These are phyloP conservation scores for Anoncus sp. DNA, from an alignment of 2,888 invertebrate species.

Conservation along the genomic window DNA sequence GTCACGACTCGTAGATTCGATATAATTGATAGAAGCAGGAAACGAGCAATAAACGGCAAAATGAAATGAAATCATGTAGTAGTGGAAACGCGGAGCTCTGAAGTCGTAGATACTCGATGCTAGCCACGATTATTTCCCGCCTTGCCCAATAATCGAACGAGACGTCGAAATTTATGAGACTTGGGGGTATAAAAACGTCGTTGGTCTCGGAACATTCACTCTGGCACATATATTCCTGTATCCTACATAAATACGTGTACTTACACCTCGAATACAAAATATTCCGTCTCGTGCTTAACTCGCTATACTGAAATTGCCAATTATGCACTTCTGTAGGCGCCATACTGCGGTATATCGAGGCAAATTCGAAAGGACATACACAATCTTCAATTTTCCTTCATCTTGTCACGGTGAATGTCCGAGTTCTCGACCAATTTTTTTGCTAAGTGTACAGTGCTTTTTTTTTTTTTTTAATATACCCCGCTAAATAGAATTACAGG, in stretches of 20 bases:
- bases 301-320: slow-evolving; percentile 42
- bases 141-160: slow-evolving; percentile 62
- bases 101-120: slow-evolving; percentile 35
- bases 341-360: slow-evolving; percentile 7
- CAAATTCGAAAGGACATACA: slow-evolving; percentile 35
- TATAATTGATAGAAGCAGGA: slow-evolving; percentile 76
- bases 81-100: slow-evolving; percentile 18
- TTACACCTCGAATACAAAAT: slow-evolving; percentile 23
- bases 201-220: slow-evolving; percentile 49
- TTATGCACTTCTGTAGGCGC: slow-evolving; percentile 25
- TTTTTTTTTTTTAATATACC: background rate
- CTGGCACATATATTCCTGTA: slow-evolving; percentile 19
- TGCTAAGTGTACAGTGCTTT: background rate
- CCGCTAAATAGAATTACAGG: too few species aligned
- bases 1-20: slow-evolving; percentile 68
- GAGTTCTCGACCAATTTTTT: slow-evolving; percentile 7
- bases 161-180: slow-evolving; percentile 52
- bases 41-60: slow-evolving; percentile 56
- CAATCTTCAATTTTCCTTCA: slow-evolving; percentile 32
- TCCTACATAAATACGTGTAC: slow-evolving; percentile 35
- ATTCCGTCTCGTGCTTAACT: slow-evolving; percentile 29
- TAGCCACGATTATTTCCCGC: slow-evolving; percentile 62
- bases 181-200: slow-evolving; percentile 38
- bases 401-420: slow-evolving; percentile 8
- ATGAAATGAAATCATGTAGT: slow-evolving; percentile 56